Evolutionary conservation across 2,113 vertebrate species (phyloP).

Genomic region (Nycticorax nycticorax): DNA sequence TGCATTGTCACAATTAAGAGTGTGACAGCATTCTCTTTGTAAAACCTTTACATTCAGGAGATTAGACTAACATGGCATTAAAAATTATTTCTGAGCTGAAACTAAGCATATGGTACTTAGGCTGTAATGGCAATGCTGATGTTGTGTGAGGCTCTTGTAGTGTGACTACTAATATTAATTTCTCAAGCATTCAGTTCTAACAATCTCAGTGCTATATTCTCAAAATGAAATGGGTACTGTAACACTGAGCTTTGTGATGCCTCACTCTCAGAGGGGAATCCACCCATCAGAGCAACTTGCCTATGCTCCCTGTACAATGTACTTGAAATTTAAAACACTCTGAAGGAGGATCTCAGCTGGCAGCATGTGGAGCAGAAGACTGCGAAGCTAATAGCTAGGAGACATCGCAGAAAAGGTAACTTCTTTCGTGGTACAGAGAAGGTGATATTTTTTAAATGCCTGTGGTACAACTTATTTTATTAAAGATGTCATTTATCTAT

Average conservation of each 20-base stretch:
- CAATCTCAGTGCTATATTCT: background rate
- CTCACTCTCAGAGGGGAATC: background rate
- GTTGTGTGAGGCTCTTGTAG: background rate
- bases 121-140: background rate
- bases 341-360: background rate
- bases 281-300: background rate
- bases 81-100: background rate
- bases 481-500: background rate
- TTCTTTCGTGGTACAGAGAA: background rate
- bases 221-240: background rate
- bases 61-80: background rate
- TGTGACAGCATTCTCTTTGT: background rate
- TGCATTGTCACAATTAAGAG: background rate
- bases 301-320: background rate
- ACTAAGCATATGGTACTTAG: background rate
- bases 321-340: background rate
- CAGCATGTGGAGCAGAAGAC: background rate
- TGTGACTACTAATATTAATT: background rate
- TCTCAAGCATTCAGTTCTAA: background rate
- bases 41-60: background rate
- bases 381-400: background rate
- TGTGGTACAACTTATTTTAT: accelerated
- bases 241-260: background rate
- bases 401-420: background rate
- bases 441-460: background rate